Percentiles rank a stretch among this genome's conserved stretches.
Evolutionary conservation across 1,140 invertebrate genomes (phyloP).

Genomic region (Bombus huntii): DNA sequence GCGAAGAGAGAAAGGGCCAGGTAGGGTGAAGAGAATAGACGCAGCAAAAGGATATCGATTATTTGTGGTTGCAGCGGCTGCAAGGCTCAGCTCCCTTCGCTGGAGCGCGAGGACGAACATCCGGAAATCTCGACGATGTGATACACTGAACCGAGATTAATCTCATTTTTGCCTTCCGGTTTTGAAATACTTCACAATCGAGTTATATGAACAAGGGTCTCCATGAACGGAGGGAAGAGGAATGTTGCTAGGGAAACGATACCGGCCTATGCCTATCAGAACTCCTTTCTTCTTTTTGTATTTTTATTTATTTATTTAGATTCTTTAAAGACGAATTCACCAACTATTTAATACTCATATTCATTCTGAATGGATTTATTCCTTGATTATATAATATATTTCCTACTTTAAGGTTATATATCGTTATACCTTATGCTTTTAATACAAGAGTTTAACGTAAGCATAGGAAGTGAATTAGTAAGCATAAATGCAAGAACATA

Average conservation of each 20-base stretch:
- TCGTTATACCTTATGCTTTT: too few species aligned
- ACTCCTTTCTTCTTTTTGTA: not conserved
- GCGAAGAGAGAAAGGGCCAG: conserved; percentile 16
- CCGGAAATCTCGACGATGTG: conserved; percentile 50
- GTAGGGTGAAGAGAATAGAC: conserved; percentile 50
- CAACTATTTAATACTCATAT: too few species aligned
- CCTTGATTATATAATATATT: too few species aligned
- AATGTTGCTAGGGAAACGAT: not conserved
- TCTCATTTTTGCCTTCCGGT: conserved; percentile 53
- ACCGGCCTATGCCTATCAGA: not conserved
- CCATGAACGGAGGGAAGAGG: not conserved
- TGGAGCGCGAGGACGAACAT: conserved; percentile 18
- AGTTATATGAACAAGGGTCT: conserved; percentile 24
- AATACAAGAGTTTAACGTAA: too few species aligned
- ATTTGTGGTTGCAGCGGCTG: conserved; percentile 67
- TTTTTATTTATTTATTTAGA: too few species aligned
- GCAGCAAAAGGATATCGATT: conserved; percentile 72
- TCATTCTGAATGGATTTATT: too few species aligned
- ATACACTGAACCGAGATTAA: conserved; percentile 44
- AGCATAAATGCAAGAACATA: too few species aligned
- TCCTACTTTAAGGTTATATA: too few species aligned
- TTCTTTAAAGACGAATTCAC: too few species aligned
- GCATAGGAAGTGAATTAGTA: too few species aligned
- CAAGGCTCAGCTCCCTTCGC: conserved; percentile 22
- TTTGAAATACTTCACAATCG: conserved; percentile 39